Base-by-base conservation (phyloP, 2,888 invertebrate species). In the Rhingia campestris region DNA sequence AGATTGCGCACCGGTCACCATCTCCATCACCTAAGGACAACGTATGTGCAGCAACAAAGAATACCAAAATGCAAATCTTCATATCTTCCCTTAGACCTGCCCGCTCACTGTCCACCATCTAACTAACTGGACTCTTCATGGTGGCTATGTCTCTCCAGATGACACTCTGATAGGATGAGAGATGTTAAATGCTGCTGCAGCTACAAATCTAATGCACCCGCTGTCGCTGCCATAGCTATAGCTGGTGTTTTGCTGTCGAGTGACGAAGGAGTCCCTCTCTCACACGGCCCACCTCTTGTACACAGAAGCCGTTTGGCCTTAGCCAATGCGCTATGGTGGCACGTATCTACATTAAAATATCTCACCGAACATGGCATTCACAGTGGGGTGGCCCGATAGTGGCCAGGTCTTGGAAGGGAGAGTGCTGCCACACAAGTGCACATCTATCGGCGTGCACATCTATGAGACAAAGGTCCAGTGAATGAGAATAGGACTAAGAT, bases 271-370 rank as follows among this genome's bases (percentile, higher is more conserved):
- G 51, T 49, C 33, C 6, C 22, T 22, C 22, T 22, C 22, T 22
- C 22, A 22, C 22, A 4, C 10, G 32, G 37, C 43, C 81, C 76
- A 66, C 64, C 79, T 49, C 53, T 63, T 53, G 49, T 64, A 45
- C 43, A 80, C 80, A 82, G 82, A 63, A 82, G 79, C 82, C 49
- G 66, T 67, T 72, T 75, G 69, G 63, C 80, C 75, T 70, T 75
- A 76, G 59, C 58, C 58, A 58, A 41, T 56, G 64, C 53, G 74
- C 69, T 45, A 14, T 22, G 56, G 56, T 39, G 56, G 56, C 80
- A 84, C 80, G 84, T 84, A 84, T 84, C 84, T 74, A 54, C 80
- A 84, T 84, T 84, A 75, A 84, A 84, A 79, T 80, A 84, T 84
- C 80, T 80, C 80, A 80, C 80, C 84, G 69, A 80, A 80, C 80